These are phyloP conservation scores for Melanotaenia nigrans DNA, from an alignment of 2,797 vertebrate genomes.

Conservation along the genomic window DNA sequence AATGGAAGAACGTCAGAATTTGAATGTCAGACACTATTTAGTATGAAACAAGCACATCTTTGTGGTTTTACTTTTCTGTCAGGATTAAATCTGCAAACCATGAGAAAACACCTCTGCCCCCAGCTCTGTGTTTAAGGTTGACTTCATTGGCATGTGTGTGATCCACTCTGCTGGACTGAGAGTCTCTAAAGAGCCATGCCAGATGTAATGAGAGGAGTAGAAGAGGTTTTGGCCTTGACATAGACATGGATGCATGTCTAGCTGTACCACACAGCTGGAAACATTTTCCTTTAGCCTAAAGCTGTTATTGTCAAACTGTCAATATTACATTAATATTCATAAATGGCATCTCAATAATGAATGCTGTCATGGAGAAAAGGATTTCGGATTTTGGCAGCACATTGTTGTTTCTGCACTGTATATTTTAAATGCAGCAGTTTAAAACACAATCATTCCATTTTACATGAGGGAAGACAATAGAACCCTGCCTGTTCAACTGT, in stretches of 20 bases:
- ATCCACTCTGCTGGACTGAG: constrained; percentile 47
- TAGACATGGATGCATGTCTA: constrained; percentile 18
- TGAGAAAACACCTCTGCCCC: constrained; percentile 62
- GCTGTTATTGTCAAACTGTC: constrained; percentile 3
- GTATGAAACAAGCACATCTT: constrained; percentile 54
- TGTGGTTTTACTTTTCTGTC: constrained; percentile 57
- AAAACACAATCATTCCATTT: background rate
- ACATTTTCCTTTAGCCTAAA: constrained; percentile 12
- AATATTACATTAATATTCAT: background rate
- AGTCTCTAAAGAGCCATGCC: constrained; percentile 40
- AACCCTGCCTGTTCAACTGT: constrained; percentile 5
- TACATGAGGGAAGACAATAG: constrained; percentile 36
- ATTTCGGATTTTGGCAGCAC: constrained; percentile 5
- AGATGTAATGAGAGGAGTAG: constrained; percentile 53
- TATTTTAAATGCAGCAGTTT: constrained; percentile 7
- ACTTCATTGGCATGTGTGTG: constrained; percentile 60
- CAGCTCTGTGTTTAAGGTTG: constrained; percentile 55
- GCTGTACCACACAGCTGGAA: constrained; percentile 1
- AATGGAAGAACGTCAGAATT: constrained; percentile 68
- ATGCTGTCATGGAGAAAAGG: background rate
- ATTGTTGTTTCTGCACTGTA: background rate
- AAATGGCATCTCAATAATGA: constrained; percentile 9
- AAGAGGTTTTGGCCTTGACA: constrained; percentile 38
- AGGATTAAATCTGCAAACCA: constrained; percentile 61
- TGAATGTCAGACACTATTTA: constrained; percentile 71